phyloP scores from a whole-genome alignment of 2,113 vertebrate species.

The Hypomesus transpacificus region DNA sequence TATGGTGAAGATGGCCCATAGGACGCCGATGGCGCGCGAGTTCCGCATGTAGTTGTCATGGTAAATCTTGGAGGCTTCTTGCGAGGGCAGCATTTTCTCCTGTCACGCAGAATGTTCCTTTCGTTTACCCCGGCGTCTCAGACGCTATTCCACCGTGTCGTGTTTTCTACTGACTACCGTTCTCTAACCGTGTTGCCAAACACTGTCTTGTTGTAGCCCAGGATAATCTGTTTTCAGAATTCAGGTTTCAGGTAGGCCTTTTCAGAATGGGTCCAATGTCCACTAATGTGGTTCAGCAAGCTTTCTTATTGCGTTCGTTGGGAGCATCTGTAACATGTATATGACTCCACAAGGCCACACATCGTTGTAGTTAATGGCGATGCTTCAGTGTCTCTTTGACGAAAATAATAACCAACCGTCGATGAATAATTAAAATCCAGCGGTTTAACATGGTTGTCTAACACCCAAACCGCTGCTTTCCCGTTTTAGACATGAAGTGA shows the following conservation, averaged over 20 bases:
- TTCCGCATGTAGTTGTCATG: constrained; percentile 93
- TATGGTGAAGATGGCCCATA: constrained; percentile 98
- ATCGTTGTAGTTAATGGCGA: too few species aligned
- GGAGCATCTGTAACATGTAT: too few species aligned
- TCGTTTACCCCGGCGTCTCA: background rate
- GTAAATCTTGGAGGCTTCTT: constrained; percentile 96
- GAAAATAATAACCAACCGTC: too few species aligned
- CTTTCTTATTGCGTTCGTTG: too few species aligned
- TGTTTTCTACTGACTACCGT: background rate
- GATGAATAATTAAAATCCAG: too few species aligned
- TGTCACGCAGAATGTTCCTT: background rate
- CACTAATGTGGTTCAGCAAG: background rate
- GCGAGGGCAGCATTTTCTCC: constrained; percentile 89
- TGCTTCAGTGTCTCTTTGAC: too few species aligned
- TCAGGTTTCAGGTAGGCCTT: background rate
- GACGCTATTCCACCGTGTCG: background rate
- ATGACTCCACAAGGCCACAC: too few species aligned
- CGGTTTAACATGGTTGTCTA: too few species aligned
- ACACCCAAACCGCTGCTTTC: too few species aligned
- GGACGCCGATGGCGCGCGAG: constrained; percentile 88
- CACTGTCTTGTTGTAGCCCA: background rate
- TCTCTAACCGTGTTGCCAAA: background rate
- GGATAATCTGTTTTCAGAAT: background rate
- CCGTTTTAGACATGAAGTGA: too few species aligned
- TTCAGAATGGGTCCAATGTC: background rate